Evolutionary conservation across 2,888 invertebrate genomes (phyloP), one percentile per base, ranked within the genome.

Genomic region (Automeris io): DNA sequence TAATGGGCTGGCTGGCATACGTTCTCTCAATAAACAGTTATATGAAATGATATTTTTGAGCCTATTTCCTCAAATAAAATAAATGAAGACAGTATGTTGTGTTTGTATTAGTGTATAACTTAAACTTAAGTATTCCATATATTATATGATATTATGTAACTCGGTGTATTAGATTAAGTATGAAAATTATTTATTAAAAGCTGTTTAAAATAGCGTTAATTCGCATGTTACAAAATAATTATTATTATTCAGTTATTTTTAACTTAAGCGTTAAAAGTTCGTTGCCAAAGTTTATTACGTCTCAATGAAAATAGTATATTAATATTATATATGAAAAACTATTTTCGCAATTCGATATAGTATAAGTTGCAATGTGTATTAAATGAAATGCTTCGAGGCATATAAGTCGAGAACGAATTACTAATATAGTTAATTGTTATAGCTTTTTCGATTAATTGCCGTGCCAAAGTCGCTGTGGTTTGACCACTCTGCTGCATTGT

Each of bases 381-480:
- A 16, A n/a, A n/a, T 8, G 16, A 29, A 29, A 29, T 29, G 29
- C 16, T 16, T 29, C 29, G 35, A 37, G 39, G 37, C 41, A 39
- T 35, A 40, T 40, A 33, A 38, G 44, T 44, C 37, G 38, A 35
- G 45, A 40, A 41, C 50, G 46, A 50, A 49, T 51, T 49, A 48
- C 44, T 44, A 46, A 42, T 46, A 42, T 51, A 43, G 16, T 18
- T 24, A 23, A 18, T 24, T 26, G 26, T 34, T 39, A 34, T 57
- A 40, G 51, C 52, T 39, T 46, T 53, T 56, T 54, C 44, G 47
- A 58, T 60, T 54, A 52, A 66, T 62, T 69, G 61, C 70, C 59
- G 73, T 74, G 74, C 74, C 74, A 74, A 74, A 73, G 51, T 54
- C 51, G 48, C 46, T 38, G 55, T 60, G 65, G 63, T 72, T 21